Base-by-base conservation (phyloP, 2,113 vertebrate genomes). In the Ptilorrhoa leucosticta region DNA sequence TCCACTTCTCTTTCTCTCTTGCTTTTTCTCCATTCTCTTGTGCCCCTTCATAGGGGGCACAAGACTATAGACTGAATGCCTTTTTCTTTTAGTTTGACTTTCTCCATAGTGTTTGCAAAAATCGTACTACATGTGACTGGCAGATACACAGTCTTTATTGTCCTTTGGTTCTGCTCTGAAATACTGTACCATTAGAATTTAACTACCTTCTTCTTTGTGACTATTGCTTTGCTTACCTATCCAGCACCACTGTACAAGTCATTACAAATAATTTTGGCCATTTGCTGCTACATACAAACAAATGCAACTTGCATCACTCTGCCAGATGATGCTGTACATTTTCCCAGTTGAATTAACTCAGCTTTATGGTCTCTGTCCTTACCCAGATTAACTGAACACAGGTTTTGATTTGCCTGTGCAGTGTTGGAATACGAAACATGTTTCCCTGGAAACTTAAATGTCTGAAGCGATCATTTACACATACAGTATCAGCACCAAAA, bases 371-470 rank as follows among this genome's bases (percentile, higher is more conserved):
- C 65, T 92, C 91, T 96, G 82, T 93, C 57, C 40, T 97, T 57
- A 90, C 15, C 87, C 65, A 92, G 93, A 94, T 95, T 92, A 80
- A 89, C 65, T 42, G 23, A 84, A 93, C 61, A 90, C 24, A 90
- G 75, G 45, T 94, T 96, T 96, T 90, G 65, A 94, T 96, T 96
- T 97, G 82, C 89, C 93, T 93, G 72, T 91, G 84, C 68, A 68
- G 22, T 51, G 58, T 44, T 89, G 77, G 70, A 95, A 91, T 90
- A 96, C 1, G 18, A 96, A 97, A 37, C 53, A 69, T 94, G 93
- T 97, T 98, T 97, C 94, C 96, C 93, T 98, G 96, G 96, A 98
- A 98, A 97, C 84, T 95, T 76, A 82, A 86, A 96, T 83, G 86
- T 81, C 77, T 97, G 82, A 88, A 95, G 82, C 42, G 96, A 90